Base-by-base conservation (phyloP, 2,888 invertebrate species). In the Siphlonurus alternatus region DNA sequence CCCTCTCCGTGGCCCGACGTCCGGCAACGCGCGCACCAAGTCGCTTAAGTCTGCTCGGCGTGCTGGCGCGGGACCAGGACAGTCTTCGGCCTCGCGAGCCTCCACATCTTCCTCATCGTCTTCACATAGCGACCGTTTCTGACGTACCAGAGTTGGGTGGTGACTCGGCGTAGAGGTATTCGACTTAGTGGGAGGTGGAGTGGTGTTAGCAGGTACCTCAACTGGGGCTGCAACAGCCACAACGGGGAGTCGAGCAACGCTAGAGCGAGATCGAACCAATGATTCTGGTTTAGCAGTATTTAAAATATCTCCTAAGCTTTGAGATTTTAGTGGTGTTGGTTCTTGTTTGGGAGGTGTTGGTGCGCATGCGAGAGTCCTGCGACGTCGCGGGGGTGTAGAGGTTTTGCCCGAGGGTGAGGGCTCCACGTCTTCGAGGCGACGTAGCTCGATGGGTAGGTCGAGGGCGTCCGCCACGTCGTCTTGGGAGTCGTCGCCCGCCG, bases 381-480 rank as follows among this genome's bases (percentile, higher is more conserved):
- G 56, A 7, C 56, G 56, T 56, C 56, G 7, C 56, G 56, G 56
- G 7, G 56, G 56, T 10, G 38, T 38, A 38, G 5, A 10, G 15
- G 7, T 10, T 15, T 38, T 38, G 38, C 38, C 38, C 7, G n/a
- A n/a, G n/a, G 56, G 56, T 22, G 65, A 56, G 61, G 69, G 78
- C 78, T 53, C 78, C 78, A 69, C 73, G 69, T 84, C 84, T 72
- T 89, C 89, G 65, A 93, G 79, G 53, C 92, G 83, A 25, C 93
- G 81, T 64, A 94, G 76, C 76, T 94, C 94, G 64, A 94, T 94
- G 1, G 92, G 93, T 67, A 93, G 79, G 73, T 93, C 91, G 71
- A 87, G 88, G 23, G 80, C 76, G 71, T 61, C 61, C 15, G 53
- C 62, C 25, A 54, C 53, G 20, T 63, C 63, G 22, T 65, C 63